Conservation (phyloP, 2,888 invertebrate species). For the Xestia xanthographa region DNA sequence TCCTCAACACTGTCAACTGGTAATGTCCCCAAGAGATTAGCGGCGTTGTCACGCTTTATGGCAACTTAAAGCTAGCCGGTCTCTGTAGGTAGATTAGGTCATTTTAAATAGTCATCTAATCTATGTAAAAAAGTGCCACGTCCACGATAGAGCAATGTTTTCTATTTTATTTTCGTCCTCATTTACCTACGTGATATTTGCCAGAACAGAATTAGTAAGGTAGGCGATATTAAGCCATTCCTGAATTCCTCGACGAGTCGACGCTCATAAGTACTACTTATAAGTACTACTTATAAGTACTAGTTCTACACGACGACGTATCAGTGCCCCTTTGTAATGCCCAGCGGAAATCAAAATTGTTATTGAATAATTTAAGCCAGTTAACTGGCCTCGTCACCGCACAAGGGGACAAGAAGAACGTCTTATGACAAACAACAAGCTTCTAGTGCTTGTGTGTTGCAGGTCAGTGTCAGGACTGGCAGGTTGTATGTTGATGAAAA, state of each 20-base stretch:
- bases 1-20: too few species aligned
- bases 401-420: slow-evolving; percentile 36
- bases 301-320: slow-evolving; percentile 6
- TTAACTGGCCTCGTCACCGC: slow-evolving; percentile 46
- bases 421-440: slow-evolving; percentile 1
- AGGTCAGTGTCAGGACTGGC: too few species aligned
- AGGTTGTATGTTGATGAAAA: too few species aligned
- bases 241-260: not conserved
- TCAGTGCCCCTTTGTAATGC: slow-evolving; percentile 10
- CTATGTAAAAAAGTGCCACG: not conserved
- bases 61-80: too few species aligned
- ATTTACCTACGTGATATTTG: not conserved
- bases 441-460: not conserved
- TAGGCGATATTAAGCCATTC: not conserved
- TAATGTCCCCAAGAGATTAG: too few species aligned
- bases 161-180: not conserved
- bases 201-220: not conserved
- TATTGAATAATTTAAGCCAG: slow-evolving; percentile 45
- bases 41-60: too few species aligned
- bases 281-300: too few species aligned
- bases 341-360: slow-evolving; percentile 45
- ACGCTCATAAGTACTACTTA: not conserved
- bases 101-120: not conserved
- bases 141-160: not conserved
- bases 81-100: not conserved